Evolutionary conservation across 2,888 invertebrate species (phyloP).

Genomic region (Xestia sexstrigata): DNA sequence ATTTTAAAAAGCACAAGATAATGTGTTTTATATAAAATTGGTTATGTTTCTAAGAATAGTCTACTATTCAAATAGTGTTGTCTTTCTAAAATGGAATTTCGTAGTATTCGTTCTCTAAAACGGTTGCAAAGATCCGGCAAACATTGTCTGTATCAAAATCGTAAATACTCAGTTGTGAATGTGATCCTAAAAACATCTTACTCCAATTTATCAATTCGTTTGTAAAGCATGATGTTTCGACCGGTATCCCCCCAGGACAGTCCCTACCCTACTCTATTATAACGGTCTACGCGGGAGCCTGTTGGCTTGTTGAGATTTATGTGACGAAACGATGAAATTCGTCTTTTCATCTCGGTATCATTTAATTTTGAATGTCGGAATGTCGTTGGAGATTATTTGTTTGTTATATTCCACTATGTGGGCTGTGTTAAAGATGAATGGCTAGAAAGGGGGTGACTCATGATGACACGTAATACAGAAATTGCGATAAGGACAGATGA

Average conservation of each 20-base stretch:
- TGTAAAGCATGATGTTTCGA: conserved; percentile 18
- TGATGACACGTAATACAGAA: not conserved
- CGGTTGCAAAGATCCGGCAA: not conserved
- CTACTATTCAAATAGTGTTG: not conserved
- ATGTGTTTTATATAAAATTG: not conserved
- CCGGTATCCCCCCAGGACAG: conserved; percentile 40
- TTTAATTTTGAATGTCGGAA: conserved; percentile 19
- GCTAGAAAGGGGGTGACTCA: not conserved
- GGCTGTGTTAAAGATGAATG: not conserved
- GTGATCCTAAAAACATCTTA: conserved; percentile 3
- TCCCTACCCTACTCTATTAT: conserved; percentile 16
- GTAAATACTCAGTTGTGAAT: not conserved
- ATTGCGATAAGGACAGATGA: not conserved
- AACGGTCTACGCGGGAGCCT: conserved; percentile 46
- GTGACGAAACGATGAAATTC: conserved; percentile 5
- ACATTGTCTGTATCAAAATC: conserved; percentile 1
- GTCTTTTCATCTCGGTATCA: not conserved
- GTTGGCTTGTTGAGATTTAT: conserved; percentile 22
- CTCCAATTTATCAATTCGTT: conserved; percentile 17
- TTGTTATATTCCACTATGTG: not conserved
- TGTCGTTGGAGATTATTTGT: not conserved
- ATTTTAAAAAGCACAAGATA: conserved; percentile 4
- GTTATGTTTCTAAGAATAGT: not conserved
- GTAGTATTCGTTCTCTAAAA: not conserved
- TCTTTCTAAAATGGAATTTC: not conserved